A percentile compares a stretch with the other conserved stretches of the same genome.
Conservation (phyloP, 2,113 vertebrate species). For the Romanogobio albipinnatus region DNA sequence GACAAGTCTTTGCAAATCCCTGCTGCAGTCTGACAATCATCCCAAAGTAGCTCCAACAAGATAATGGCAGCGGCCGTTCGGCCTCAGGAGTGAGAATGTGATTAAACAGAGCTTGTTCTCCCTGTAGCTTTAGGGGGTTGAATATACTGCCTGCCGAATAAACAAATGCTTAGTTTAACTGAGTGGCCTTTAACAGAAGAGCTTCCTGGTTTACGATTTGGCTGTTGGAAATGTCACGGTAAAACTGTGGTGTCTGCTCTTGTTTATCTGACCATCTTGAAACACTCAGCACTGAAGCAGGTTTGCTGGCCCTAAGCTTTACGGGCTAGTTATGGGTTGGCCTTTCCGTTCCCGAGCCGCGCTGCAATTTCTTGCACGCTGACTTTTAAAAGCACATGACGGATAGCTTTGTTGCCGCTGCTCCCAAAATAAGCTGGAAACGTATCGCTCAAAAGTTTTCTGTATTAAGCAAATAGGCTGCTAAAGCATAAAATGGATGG, state of each 20-base stretch:
- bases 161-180: slow-evolving; percentile 67
- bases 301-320: slow-evolving; percentile 62
- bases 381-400: slow-evolving; percentile 77
- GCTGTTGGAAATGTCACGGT: slow-evolving; percentile 71
- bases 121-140: slow-evolving; percentile 13
- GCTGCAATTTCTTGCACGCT: slow-evolving; percentile 69
- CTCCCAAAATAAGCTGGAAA: slow-evolving; percentile 70
- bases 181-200: slow-evolving; percentile 70
- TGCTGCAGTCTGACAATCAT: slow-evolving; percentile 24
- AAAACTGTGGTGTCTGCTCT: slow-evolving; percentile 54
- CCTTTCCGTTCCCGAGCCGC: slow-evolving; percentile 67
- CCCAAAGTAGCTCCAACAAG: slow-evolving; percentile 10
- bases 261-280: slow-evolving; percentile 73
- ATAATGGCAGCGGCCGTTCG: slow-evolving; percentile 1
- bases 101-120: slow-evolving; percentile 22
- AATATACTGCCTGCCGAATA: slow-evolving; percentile 56
- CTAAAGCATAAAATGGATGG: slow-evolving; percentile 71
- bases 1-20: slow-evolving; percentile 32
- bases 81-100: slow-evolving; percentile 29
- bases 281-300: slow-evolving; percentile 56
- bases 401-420: slow-evolving; percentile 60
- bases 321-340: slow-evolving; percentile 68
- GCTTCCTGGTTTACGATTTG: slow-evolving; percentile 63
- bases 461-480: slow-evolving; percentile 74
- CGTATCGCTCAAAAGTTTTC: slow-evolving; percentile 71